Conservation (phyloP, 2,888 invertebrate species). For the Pseudococcus jackbeardsleyi region DNA sequence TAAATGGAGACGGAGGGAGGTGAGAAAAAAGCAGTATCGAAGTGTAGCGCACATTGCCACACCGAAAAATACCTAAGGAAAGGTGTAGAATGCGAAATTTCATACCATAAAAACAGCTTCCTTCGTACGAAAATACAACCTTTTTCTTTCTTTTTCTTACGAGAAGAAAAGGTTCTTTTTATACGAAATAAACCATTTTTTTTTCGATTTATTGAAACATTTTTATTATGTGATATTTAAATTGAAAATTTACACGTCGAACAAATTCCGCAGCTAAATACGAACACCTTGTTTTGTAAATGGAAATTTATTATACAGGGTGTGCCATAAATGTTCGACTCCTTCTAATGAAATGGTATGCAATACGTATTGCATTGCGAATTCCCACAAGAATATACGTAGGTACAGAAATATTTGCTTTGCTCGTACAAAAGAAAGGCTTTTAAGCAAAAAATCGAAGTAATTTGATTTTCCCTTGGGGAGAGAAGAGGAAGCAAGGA, state of each 20-base stretch:
- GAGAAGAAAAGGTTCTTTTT: conserved; percentile 44
- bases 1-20: conserved; percentile 49
- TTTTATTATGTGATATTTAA: conserved; percentile 43
- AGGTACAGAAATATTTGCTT: no score
- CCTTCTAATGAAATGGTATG: background rate
- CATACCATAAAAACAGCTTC: conserved; percentile 23
- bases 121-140: conserved; percentile 15
- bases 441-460: no score
- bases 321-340: background rate
- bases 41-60: conserved; percentile 1
- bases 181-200: conserved; percentile 31
- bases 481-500: no score
- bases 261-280: conserved; percentile 22
- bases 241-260: conserved; percentile 38
- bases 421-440: no score
- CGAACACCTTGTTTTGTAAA: background rate
- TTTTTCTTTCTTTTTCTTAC: conserved; percentile 8
- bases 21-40: conserved; percentile 12
- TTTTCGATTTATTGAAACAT: conserved; percentile 38
- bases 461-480: no score
- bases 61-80: conserved; percentile 24
- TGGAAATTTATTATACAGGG: background rate
- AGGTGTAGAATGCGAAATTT: conserved; percentile 45
- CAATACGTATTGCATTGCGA: background rate
- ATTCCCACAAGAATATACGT: no score